Conservation (phyloP, 2,113 vertebrate genomes). For the Sebastes schlegelii region DNA sequence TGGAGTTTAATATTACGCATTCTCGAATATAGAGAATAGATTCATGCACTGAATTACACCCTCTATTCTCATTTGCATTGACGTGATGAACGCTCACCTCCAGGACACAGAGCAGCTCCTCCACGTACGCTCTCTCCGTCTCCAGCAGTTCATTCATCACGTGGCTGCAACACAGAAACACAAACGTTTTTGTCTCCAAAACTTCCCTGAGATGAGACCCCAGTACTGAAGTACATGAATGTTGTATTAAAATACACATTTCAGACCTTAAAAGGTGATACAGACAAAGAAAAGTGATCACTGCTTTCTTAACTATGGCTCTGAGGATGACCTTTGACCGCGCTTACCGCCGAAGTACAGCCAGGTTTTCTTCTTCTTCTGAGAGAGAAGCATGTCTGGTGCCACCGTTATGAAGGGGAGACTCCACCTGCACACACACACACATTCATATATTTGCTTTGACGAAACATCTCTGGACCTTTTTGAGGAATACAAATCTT, state of each 20-base stretch:
- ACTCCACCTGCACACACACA: slow-evolving; percentile 83
- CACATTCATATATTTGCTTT: background rate
- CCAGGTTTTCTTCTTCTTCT: slow-evolving; percentile 95
- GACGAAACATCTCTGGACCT: background rate
- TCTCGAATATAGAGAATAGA: background rate
- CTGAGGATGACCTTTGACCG: background rate
- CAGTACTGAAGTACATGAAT: background rate
- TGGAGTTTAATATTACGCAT: background rate
- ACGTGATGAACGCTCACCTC: slow-evolving; percentile 83
- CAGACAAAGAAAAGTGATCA: background rate
- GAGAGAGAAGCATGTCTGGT: slow-evolving; percentile 88
- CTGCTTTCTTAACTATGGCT: background rate
- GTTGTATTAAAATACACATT: background rate
- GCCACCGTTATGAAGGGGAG: slow-evolving; percentile 80
- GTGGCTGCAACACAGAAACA: slow-evolving; percentile 82
- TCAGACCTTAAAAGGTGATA: background rate
- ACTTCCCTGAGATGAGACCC: too few relatives aligned
- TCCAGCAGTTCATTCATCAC: slow-evolving; percentile 98
- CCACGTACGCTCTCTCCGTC: slow-evolving; percentile 95
- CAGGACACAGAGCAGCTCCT: slow-evolving; percentile 97
- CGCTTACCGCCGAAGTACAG: slow-evolving; percentile 91
- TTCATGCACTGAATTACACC: too few relatives aligned
- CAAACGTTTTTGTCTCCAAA: background rate
- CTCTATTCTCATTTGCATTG: background rate
- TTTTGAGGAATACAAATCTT: background rate